A percentile compares a stretch with the other conserved stretches of the same genome.
Evolutionary conservation across 30 jellyfish, hydroid and myxozoan genomes (phyloP).

Genomic region (Aurelia sp.): DNA sequence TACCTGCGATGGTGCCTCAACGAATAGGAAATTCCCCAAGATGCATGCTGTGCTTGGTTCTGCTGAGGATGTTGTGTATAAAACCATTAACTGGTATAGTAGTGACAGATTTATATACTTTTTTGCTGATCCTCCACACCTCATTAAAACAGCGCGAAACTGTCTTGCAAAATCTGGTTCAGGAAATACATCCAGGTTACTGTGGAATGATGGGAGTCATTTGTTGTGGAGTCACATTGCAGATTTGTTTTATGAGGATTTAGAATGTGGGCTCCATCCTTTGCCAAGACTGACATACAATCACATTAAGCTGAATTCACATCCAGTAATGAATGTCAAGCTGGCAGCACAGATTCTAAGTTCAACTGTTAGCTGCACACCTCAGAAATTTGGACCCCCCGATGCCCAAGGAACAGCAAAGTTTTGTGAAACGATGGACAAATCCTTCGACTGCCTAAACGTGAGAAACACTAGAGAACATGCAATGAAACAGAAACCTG

Average conservation of each 20-base stretch:
- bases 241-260: conserved; percentile 22
- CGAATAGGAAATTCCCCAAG: conserved; percentile 5
- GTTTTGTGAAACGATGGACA: conserved; percentile 36
- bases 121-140: conserved; percentile 56
- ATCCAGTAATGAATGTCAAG: conserved; percentile 53
- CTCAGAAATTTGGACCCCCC: conserved; percentile 27
- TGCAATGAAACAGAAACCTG: conserved; percentile 11
- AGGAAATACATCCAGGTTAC: conserved; percentile 3
- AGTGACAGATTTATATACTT: conserved; percentile 17
- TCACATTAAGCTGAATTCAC: conserved; percentile 29
- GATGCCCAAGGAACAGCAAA: conserved; percentile 31
- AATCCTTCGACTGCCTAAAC: background rate
- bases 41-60: conserved; percentile 7
- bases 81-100: background rate
- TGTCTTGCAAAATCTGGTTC: conserved; percentile 48
- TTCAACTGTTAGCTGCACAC: conserved; percentile 24
- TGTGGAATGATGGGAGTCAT: conserved; percentile 50
- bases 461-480: background rate
- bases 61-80: conserved; percentile 12
- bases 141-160: conserved; percentile 49
- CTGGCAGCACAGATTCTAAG: conserved; percentile 44
- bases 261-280: conserved; percentile 28
- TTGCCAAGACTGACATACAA: conserved; percentile 36
- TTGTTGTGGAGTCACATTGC: conserved; percentile 46
- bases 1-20: conserved; percentile 43